These are phyloP conservation scores for Orthonychiurus folsomi DNA, from an alignment of 2,888 invertebrate species.

Conservation along the genomic window DNA sequence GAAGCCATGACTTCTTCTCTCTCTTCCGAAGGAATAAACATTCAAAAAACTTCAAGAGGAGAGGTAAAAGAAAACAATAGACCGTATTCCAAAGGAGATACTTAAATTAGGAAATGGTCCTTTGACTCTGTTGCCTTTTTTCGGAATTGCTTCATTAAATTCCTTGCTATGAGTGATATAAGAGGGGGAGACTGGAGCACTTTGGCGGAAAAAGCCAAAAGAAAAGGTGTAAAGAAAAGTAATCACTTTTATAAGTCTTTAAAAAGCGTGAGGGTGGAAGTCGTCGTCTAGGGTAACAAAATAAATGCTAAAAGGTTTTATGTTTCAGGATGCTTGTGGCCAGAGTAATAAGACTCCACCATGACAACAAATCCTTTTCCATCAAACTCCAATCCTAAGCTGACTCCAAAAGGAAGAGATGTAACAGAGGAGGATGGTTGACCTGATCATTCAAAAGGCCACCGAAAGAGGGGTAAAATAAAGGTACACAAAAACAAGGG, in stretches of 20 bases:
- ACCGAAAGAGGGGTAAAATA: background rate
- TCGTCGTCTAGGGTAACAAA: background rate
- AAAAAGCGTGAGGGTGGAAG: background rate
- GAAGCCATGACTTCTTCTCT: too few species aligned
- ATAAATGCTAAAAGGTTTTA: conserved; percentile 1
- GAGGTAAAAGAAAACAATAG: too few species aligned
- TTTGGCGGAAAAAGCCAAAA: too few species aligned
- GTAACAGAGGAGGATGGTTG: background rate
- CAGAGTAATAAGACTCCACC: background rate
- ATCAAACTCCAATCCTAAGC: background rate
- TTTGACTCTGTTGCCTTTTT: background rate
- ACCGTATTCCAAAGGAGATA: too few species aligned
- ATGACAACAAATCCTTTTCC: background rate
- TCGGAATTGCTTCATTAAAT: background rate
- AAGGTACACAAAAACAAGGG: background rate
- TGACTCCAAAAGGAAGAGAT: background rate
- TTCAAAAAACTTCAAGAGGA: too few species aligned
- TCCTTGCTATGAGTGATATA: too few species aligned
- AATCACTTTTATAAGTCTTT: background rate
- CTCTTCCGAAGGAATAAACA: too few species aligned
- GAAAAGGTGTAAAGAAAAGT: background rate
- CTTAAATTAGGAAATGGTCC: background rate
- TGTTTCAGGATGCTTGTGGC: background rate
- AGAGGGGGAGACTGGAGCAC: too few species aligned
- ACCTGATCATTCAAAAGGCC: background rate